Evolutionary conservation across 2,113 vertebrate genomes (phyloP), one percentile per base, ranked within the genome.

Genomic region (Galemys pyrenaicus): DNA sequence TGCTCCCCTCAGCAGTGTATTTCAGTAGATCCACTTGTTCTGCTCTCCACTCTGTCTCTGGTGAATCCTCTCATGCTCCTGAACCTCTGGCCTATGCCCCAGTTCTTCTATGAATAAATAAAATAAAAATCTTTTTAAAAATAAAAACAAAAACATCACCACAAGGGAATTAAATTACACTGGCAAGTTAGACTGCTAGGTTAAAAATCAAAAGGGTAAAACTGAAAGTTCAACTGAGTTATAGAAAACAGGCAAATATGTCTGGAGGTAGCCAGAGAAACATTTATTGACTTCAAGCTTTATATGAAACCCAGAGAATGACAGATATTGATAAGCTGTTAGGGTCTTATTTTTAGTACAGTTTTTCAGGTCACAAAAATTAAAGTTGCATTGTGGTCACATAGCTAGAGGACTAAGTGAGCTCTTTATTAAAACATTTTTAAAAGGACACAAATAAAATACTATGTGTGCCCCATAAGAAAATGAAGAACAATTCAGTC

Each of bases 181-280:
- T 32, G 49, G n/a, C 67, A 82, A 81, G 26, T 67, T 32, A 90
- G 19, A 95, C 65, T 16, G 39, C 41, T 74, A 26, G 22, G 46
- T 82, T 78, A 79, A 73, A 81, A 95, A 32, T 74, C 81, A 92
- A 95, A 11, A 64, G 28, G 22, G 92, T 60, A 70, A 94, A 46
- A 92, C 78, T 35, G 71, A 68, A 22, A 22, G 44, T 56, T 74
- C 62, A 41, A 7, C 35, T 41, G 41, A 77, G 65, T 51, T 24
- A 13, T 56, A 17, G 44, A 32, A 77, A 94, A 85, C n/a, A 75
- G 17, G 46, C 20, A 70, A 84, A 71, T n/a, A 19, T 73, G 58
- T 24, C 70, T 77, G 67, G 39, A 85, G 24, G 49, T 26, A 73
- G 44, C 16, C n/a, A 35, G 4, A 94, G 78, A 70, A 37, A 67